A percentile compares a stretch with the other conserved stretches of the same genome.
Evolutionary conservation across 2,113 vertebrate species (phyloP).

Genomic region (Hymenochirus boettgeri): DNA sequence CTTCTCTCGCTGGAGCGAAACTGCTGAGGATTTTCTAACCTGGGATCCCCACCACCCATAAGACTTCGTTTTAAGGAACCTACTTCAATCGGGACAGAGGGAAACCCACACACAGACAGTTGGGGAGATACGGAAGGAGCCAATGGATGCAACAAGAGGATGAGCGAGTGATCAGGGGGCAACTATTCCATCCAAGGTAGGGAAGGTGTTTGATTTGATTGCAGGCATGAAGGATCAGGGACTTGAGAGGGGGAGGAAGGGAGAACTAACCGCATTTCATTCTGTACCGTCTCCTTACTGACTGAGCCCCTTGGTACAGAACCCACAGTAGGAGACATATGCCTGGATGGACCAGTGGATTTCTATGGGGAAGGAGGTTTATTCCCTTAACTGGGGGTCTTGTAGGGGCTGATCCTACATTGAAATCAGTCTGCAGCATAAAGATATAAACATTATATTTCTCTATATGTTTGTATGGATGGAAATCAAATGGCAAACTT

Average conservation of each 20-base stretch:
- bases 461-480: background rate
- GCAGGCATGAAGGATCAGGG: slow-evolving; percentile 25
- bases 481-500: slow-evolving; percentile 26
- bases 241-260: slow-evolving; percentile 9
- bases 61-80: slow-evolving; percentile 43
- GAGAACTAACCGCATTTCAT: slow-evolving; percentile 1
- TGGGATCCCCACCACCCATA: slow-evolving; percentile 54
- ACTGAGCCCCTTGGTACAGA: background rate
- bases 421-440: slow-evolving; percentile 18
- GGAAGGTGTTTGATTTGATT: slow-evolving; percentile 48
- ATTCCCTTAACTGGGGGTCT: background rate
- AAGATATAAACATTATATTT: too few relatives aligned
- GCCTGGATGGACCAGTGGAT: background rate
- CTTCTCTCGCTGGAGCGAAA: slow-evolving; percentile 43
- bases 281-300: slow-evolving; percentile 4
- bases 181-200: slow-evolving; percentile 62
- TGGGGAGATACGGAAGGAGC: slow-evolving; percentile 47
- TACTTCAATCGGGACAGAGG: slow-evolving; percentile 36
- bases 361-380: background rate
- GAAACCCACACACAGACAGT: slow-evolving; percentile 11
- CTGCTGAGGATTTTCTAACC: slow-evolving; percentile 59
- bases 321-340: slow-evolving; percentile 3
- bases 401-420: background rate
- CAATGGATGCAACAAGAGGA: slow-evolving; percentile 52
- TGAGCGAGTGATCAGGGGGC: slow-evolving; percentile 52